Evolutionary conservation across 2,888 invertebrate genomes (phyloP).

Genomic region (Aporophyla nigra): DNA sequence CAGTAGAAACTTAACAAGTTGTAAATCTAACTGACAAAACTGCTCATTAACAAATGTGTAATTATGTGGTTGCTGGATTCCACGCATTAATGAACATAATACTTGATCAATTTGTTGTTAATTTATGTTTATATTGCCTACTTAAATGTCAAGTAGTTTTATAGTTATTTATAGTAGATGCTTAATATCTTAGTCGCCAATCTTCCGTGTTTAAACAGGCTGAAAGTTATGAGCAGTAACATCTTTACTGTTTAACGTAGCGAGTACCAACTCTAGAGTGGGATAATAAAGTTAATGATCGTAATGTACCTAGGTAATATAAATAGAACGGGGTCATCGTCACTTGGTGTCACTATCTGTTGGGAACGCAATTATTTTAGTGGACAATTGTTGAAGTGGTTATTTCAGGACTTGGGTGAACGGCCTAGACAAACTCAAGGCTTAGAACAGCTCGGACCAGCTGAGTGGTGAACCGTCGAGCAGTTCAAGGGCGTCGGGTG

Average conservation of each 20-base stretch:
- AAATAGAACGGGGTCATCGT: slow-evolving; percentile 69
- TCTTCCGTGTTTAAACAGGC: slow-evolving; percentile 62
- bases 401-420: slow-evolving; percentile 84
- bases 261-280: slow-evolving; percentile 70
- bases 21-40: slow-evolving; percentile 62
- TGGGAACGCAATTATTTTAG: slow-evolving; percentile 66
- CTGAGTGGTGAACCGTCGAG: slow-evolving; percentile 85
- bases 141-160: slow-evolving; percentile 65
- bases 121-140: slow-evolving; percentile 63
- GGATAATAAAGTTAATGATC: slow-evolving; percentile 75
- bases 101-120: slow-evolving; percentile 68
- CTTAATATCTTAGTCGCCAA: slow-evolving; percentile 48
- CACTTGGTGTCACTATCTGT: slow-evolving; percentile 62
- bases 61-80: slow-evolving; percentile 59
- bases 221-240: slow-evolving; percentile 70
- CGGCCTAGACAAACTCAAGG: slow-evolving; percentile 86
- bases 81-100: slow-evolving; percentile 62
- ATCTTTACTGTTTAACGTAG: slow-evolving; percentile 70
- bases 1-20: slow-evolving; percentile 51
- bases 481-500: slow-evolving; percentile 89
- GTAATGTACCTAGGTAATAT: slow-evolving; percentile 54
- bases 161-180: slow-evolving; percentile 52
- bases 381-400: slow-evolving; percentile 67
- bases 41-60: slow-evolving; percentile 68
- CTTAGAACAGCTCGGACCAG: slow-evolving; percentile 84